These are phyloP conservation scores for Dryococelus australis DNA, from an alignment of 2,888 invertebrate genomes.

Conservation along the genomic window DNA sequence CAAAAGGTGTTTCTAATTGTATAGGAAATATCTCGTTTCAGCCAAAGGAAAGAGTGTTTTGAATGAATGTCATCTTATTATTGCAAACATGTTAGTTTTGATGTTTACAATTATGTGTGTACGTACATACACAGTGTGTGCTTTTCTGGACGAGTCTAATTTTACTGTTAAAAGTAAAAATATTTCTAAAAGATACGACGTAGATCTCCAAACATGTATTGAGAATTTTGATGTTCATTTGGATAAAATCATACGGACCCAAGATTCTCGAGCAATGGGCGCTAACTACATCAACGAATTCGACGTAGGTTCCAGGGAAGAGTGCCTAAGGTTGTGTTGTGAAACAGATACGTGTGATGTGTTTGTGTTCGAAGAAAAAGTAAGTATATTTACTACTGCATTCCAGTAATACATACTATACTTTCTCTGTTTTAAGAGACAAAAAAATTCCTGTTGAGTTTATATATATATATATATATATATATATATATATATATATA, in stretches of 20 bases:
- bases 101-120: background rate
- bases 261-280: slow-evolving; percentile 87
- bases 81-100: background rate
- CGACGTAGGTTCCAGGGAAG: slow-evolving; percentile 79
- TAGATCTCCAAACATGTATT: slow-evolving; percentile 72
- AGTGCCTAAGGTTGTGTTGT: slow-evolving; percentile 87
- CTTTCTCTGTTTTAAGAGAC: no score
- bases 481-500: no score
- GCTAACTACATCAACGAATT: slow-evolving; percentile 88
- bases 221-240: slow-evolving; percentile 84
- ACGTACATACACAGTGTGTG: background rate
- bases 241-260: slow-evolving; percentile 90
- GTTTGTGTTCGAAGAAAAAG: slow-evolving; percentile 92
- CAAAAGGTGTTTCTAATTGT: background rate
- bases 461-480: no score
- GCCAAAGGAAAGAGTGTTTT: background rate
- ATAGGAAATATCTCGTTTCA: background rate
- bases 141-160: slow-evolving; percentile 32
- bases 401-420: no score
- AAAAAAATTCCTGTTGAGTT: no score
- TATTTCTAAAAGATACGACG: slow-evolving; percentile 59
- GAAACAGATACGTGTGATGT: slow-evolving; percentile 88
- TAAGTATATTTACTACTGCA: slow-evolving; percentile 54
- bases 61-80: slow-evolving; percentile 5
- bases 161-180: slow-evolving; percentile 57